These are phyloP conservation scores for Vollenhovia emeryi DNA, from an alignment of 1,140 invertebrate species.

Conservation along the genomic window DNA sequence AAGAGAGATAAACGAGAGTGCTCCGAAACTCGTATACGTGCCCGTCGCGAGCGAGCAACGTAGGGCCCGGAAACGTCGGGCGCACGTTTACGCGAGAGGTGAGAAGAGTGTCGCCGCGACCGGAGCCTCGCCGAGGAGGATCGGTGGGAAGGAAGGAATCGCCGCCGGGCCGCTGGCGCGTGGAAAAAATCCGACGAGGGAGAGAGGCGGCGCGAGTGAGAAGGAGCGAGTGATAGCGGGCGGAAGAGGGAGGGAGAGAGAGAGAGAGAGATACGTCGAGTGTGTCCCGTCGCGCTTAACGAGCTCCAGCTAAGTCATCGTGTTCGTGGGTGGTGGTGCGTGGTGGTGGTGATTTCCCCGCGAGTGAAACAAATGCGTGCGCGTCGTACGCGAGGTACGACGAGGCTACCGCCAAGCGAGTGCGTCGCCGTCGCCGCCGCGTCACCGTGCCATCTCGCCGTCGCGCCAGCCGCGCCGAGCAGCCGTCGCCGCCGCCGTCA, in stretches of 20 bases:
- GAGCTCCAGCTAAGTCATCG: background rate
- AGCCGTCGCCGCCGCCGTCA: background rate
- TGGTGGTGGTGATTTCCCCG: slow-evolving; percentile 60
- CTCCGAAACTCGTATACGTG: slow-evolving; percentile 28
- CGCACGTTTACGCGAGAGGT: slow-evolving; percentile 8
- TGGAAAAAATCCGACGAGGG: slow-evolving; percentile 62
- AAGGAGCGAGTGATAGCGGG: slow-evolving; percentile 33
- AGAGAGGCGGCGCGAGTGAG: background rate
- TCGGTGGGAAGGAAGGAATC: background rate
- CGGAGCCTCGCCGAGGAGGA: background rate
- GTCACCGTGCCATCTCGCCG: slow-evolving; percentile 40
- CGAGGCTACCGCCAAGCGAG: slow-evolving; percentile 22
- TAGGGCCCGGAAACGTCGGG: background rate
- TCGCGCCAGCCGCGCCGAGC: background rate
- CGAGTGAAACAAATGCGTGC: slow-evolving; percentile 73
- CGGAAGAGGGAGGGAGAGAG: slow-evolving; percentile 24
- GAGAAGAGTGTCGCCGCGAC: background rate
- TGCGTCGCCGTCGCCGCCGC: slow-evolving; percentile 43
- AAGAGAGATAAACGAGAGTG: slow-evolving; percentile 50
- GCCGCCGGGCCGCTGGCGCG: slow-evolving; percentile 41
- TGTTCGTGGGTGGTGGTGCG: slow-evolving; percentile 45
- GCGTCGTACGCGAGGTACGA: slow-evolving; percentile 54
- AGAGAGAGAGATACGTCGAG: slow-evolving; percentile 24
- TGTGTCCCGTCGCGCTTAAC: slow-evolving; percentile 11
- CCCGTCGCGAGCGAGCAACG: background rate